A percentile compares a stretch with the other conserved stretches of the same genome.
Conservation (phyloP, 2,113 vertebrate genomes). For the Rynchops niger region DNA sequence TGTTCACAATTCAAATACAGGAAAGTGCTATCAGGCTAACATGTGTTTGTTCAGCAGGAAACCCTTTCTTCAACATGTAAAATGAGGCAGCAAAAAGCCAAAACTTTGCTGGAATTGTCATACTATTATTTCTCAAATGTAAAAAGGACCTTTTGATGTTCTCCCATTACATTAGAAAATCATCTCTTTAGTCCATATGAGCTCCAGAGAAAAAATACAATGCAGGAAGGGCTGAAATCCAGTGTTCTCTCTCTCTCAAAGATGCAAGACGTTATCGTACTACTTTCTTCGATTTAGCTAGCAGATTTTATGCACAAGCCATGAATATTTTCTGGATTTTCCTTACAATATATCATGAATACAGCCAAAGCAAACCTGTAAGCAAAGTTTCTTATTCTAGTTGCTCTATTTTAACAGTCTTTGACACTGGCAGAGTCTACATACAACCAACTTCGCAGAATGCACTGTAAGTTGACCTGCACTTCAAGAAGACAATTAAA, state of each 20-base stretch:
- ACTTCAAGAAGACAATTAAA: neutral
- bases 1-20: constrained; percentile 50
- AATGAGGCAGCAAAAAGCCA: constrained; percentile 19
- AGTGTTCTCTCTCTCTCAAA: neutral
- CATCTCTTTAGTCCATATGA: neutral
- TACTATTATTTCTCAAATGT: neutral
- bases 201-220: neutral
- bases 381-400: neutral
- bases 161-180: neutral
- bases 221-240: neutral
- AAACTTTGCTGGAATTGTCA: neutral
- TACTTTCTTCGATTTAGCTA: neutral
- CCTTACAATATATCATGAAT: neutral
- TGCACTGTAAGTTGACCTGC: neutral
- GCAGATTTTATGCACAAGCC: neutral
- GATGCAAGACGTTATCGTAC: neutral
- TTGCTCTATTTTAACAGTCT: neutral
- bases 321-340: neutral
- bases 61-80: constrained; percentile 17
- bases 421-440: neutral
- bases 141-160: neutral
- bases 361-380: neutral
- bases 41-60: constrained; percentile 45
- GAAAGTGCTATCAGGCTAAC: constrained; percentile 43
- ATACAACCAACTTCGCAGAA: neutral